Percentiles rank a stretch among this genome's conserved stretches.
phyloP scores from a whole-genome alignment of 1,140 invertebrate species.

The Zaprionus gabonicus region DNA sequence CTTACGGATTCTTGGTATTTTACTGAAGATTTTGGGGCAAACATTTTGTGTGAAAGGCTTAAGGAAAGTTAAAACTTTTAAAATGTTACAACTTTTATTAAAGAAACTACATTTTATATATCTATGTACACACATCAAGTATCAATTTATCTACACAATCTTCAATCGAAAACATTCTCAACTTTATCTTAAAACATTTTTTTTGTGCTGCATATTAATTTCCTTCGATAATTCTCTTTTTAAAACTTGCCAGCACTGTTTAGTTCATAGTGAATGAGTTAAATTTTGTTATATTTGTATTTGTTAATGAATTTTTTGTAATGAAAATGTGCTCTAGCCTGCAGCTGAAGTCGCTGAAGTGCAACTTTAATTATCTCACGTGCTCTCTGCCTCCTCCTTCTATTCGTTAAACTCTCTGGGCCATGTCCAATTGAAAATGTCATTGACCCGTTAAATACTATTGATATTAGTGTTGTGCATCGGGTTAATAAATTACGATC shows the following conservation, averaged over 20 bases:
- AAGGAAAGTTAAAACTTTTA: too few species aligned
- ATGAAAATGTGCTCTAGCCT: conserved; percentile 10
- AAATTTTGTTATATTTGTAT: too few species aligned
- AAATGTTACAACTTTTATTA: too few species aligned
- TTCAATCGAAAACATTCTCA: too few species aligned
- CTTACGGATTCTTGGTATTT: background rate
- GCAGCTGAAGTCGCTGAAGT: conserved; percentile 13
- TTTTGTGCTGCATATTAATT: too few species aligned
- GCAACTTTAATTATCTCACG: conserved; percentile 19
- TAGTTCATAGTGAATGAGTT: too few species aligned
- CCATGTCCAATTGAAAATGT: background rate
- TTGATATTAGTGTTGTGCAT: background rate
- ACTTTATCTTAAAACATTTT: too few species aligned
- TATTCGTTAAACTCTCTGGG: background rate
- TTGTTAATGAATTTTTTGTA: background rate
- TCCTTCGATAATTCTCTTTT: too few species aligned
- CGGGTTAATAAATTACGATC: background rate
- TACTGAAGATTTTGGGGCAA: background rate
- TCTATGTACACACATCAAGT: too few species aligned
- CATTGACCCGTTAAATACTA: conserved; percentile 4
- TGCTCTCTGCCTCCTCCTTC: background rate
- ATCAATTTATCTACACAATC: too few species aligned
- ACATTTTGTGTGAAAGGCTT: background rate
- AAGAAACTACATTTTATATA: too few species aligned
- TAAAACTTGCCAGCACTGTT: too few species aligned